A percentile compares a stretch with the other conserved stretches of the same genome.
Conservation (phyloP, 2,888 invertebrate species). For the Microdon myrmicae region DNA sequence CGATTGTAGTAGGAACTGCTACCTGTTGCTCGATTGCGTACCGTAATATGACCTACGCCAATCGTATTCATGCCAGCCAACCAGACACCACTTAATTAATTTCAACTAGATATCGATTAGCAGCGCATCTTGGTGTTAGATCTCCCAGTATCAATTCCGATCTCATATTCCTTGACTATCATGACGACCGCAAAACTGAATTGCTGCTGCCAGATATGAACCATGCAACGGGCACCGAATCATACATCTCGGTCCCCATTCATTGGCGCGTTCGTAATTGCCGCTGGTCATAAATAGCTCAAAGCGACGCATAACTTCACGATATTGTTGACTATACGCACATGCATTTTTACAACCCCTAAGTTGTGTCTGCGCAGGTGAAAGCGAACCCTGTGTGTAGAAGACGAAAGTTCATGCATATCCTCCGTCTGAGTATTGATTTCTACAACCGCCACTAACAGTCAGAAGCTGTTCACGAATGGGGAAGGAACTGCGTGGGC, state of each 20-base stretch:
- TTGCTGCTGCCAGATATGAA: neutral
- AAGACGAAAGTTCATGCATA: neutral
- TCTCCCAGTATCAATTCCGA: no score
- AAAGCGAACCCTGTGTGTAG: conserved; percentile 22
- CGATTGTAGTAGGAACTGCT: conserved; percentile 3
- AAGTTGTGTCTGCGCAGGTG: conserved; percentile 30
- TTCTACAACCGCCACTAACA: conserved; percentile 25
- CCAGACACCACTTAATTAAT: conserved; percentile 10
- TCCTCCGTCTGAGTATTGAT: conserved; percentile 34
- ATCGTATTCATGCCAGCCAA: neutral
- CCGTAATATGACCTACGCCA: conserved; percentile 22
- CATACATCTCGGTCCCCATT: no score
- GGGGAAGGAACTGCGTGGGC: conserved; percentile 12
- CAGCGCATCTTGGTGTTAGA: no score
- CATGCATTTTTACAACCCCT: conserved; percentile 16
- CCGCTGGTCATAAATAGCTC: no score
- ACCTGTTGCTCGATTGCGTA: conserved; percentile 22
- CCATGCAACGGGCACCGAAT: neutral
- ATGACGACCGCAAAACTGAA: conserved; percentile 12
- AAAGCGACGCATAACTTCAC: no score
- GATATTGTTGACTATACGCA: no score
- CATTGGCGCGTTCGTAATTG: no score
- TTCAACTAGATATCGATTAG: no score
- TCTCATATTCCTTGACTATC: neutral
- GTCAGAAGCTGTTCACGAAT: conserved; percentile 21